Percentiles rank a stretch among this genome's conserved stretches.
These are phyloP conservation scores for Lycocerus yunnanus DNA, from an alignment of 2,888 invertebrate genomes.

Conservation along the genomic window DNA sequence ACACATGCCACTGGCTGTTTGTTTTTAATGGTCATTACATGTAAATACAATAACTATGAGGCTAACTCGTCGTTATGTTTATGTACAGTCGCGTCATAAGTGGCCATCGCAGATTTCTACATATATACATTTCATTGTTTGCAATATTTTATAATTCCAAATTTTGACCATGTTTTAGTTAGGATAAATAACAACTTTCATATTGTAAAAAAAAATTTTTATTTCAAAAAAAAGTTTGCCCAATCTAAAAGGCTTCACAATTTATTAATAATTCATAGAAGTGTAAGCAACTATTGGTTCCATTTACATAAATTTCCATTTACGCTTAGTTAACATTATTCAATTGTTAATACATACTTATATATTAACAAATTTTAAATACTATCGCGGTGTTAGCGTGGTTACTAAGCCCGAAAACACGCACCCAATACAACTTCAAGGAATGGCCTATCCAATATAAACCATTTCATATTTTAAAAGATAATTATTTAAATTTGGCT, in stretches of 20 bases:
- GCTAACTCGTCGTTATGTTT: conserved; percentile 35
- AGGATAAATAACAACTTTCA: no score
- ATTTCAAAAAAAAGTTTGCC: no score
- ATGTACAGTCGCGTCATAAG: conserved; percentile 35
- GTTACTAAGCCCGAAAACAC: background rate
- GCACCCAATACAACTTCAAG: background rate
- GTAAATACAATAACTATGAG: conserved; percentile 52
- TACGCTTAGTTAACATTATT: background rate
- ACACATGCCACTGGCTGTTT: conserved; percentile 56
- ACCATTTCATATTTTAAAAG: background rate
- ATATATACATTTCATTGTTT: background rate
- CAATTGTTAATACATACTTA: background rate
- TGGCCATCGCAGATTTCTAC: conserved; percentile 8
- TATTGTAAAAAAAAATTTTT: no score
- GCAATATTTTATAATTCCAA: no score
- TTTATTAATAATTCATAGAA: background rate
- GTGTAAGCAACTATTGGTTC: background rate
- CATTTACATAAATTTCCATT: background rate
- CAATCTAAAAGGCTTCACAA: background rate
- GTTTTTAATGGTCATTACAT: conserved; percentile 52
- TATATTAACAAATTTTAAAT: background rate
- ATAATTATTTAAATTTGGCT: conserved; percentile 30
- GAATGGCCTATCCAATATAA: background rate
- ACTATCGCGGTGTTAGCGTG: background rate
- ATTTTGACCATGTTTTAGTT: no score